Conservation (phyloP, 2,888 invertebrate species). For the Tetranychus truncatus region DNA sequence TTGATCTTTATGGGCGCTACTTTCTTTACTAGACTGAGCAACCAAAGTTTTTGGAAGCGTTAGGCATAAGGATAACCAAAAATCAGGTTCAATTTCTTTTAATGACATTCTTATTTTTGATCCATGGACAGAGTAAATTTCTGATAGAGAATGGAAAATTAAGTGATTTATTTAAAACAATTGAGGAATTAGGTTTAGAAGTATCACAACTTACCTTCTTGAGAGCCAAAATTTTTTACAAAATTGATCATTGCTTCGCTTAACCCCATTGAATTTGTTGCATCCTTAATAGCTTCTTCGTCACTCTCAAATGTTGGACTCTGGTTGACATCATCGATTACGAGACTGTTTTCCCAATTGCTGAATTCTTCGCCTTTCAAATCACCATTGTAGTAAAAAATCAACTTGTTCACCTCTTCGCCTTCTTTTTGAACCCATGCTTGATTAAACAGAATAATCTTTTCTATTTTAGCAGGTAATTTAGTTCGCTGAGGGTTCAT, state of each 20-base stretch:
- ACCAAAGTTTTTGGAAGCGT: constrained; percentile 17
- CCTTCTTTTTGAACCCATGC: constrained; percentile 8
- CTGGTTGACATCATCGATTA: neutral
- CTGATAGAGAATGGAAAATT: neutral
- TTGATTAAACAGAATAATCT: constrained; percentile 3
- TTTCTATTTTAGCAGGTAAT: neutral
- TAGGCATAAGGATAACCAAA: constrained; percentile 18
- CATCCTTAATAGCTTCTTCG: neutral
- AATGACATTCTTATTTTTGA: constrained; percentile 17
- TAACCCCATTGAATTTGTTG: constrained; percentile 17
- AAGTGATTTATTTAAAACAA: neutral
- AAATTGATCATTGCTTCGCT: constrained; percentile 18
- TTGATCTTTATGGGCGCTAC: constrained; percentile 12
- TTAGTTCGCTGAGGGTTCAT: no score
- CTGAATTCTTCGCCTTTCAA: neutral
- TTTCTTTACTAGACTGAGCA: constrained; percentile 5
- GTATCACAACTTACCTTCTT: constrained; percentile 7
- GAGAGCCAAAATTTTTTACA: constrained; percentile 15
- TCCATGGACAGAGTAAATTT: constrained; percentile 20
- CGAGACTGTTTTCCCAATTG: neutral
- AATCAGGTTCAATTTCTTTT: constrained; percentile 17
- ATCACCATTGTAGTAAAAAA: neutral
- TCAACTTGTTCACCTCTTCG: constrained; percentile 8
- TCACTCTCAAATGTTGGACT: neutral
- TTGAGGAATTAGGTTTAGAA: neutral